phyloP scores from a whole-genome alignment of 2,113 vertebrate genomes.

The Naja naja region DNA sequence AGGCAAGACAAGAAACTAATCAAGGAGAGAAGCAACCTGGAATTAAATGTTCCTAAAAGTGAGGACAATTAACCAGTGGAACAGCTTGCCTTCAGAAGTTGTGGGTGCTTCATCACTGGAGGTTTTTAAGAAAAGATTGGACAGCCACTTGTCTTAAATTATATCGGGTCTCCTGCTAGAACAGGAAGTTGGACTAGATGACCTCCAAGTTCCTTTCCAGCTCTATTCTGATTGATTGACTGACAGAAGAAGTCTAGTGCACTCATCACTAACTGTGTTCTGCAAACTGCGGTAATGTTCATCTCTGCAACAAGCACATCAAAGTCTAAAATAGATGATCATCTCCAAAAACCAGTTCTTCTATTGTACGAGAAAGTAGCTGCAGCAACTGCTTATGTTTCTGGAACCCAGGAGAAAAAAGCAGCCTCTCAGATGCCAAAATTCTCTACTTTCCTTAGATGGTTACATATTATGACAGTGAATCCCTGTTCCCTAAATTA shows the following conservation, averaged over 20 bases:
- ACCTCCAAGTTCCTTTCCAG: not conserved
- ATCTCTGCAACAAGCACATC: slow-evolving; percentile 6
- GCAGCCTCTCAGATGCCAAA: not conserved
- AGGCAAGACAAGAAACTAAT: not conserved
- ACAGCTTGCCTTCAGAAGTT: not conserved
- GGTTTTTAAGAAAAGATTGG: not conserved
- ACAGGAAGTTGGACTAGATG: not conserved
- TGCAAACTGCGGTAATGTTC: not conserved
- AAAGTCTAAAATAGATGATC: not conserved
- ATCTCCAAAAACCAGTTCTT: slow-evolving; percentile 25
- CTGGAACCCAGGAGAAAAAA: not conserved
- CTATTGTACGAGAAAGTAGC: no score
- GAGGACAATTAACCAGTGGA: not conserved
- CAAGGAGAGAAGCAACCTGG: not conserved
- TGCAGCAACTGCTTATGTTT: not conserved
- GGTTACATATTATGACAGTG: not conserved
- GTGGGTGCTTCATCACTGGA: not conserved
- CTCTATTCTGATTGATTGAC: not conserved
- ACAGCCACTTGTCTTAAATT: not conserved
- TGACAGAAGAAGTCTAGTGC: not conserved
- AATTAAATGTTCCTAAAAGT: not conserved
- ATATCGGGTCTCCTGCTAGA: not conserved
- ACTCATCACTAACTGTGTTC: not conserved
- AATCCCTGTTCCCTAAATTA: not conserved
- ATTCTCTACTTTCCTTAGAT: not conserved